Conservation (phyloP, 2,797 vertebrate species). For the Esox lucius region DNA sequence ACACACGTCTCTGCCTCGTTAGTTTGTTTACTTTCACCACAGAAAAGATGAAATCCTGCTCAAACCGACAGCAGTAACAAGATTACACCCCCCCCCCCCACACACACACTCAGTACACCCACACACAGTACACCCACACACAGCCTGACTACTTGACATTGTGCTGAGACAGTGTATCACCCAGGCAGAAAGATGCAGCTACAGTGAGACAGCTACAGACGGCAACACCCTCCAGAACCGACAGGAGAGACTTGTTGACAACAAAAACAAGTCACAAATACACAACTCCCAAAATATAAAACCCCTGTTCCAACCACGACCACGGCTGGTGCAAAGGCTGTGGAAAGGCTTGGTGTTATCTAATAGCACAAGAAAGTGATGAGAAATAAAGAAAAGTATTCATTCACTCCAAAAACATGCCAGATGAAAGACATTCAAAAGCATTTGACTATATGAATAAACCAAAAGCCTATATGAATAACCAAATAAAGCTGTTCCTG, state of each 20-base stretch:
- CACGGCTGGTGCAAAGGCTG: background rate
- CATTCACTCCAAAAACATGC: background rate
- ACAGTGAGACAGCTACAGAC: background rate
- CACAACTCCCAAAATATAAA: background rate
- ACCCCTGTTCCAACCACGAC: background rate
- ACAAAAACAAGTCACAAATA: background rate
- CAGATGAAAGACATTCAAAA: background rate
- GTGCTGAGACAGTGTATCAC: background rate
- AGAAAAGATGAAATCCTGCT: conserved; percentile 30
- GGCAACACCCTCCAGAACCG: background rate
- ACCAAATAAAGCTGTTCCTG: background rate
- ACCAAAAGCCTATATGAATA: background rate
- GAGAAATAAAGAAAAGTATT: background rate
- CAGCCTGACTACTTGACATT: background rate
- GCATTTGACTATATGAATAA: background rate
- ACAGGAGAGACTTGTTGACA: background rate
- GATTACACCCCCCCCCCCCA: conserved; percentile 7
- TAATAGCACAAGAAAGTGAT: background rate
- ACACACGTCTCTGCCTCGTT: conserved; percentile 14
- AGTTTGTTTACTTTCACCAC: conserved; percentile 33
- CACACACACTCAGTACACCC: conserved; percentile 5
- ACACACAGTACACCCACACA: conserved; percentile 8
- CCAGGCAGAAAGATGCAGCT: background rate
- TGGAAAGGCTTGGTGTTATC: background rate
- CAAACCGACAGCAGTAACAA: conserved; percentile 14